These are phyloP conservation scores for Halocynthia aurantium DNA, from an alignment of 23 tunicate genomes.

Conservation along the genomic window DNA sequence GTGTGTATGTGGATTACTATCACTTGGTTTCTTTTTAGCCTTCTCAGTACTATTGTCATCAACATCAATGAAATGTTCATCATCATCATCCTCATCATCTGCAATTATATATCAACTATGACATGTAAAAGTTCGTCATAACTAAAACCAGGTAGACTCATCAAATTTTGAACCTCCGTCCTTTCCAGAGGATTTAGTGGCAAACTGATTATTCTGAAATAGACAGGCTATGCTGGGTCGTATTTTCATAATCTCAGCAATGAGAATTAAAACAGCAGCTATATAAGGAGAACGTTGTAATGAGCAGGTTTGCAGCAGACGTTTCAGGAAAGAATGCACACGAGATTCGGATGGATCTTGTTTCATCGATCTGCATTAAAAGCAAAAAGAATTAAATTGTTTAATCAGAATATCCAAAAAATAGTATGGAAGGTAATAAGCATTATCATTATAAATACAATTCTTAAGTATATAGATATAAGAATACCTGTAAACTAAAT, in stretches of 20 bases:
- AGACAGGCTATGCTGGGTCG: constrained; percentile 24
- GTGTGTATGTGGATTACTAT: too few relatives aligned
- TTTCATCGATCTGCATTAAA: constrained; percentile 50
- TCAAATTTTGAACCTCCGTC: background rate
- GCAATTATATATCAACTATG: background rate
- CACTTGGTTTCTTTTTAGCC: too few relatives aligned
- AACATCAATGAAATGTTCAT: constrained; percentile 75
- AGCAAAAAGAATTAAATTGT: background rate
- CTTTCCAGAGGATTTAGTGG: background rate
- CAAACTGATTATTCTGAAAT: too few relatives aligned
- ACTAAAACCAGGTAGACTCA: background rate
- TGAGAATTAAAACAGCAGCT: constrained; percentile 57
- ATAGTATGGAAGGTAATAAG: background rate
- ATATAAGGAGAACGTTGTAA: constrained; percentile 51
- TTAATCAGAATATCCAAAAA: background rate
- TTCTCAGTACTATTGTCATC: constrained; percentile 11
- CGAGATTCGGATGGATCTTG: constrained; percentile 61
- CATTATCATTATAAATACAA: background rate
- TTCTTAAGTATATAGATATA: background rate
- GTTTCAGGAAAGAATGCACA: constrained; percentile 53
- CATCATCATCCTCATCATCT: constrained; percentile 50
- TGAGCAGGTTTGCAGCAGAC: constrained; percentile 46
- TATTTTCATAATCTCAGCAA: constrained; percentile 26
- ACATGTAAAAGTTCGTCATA: background rate
- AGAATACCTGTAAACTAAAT: constrained; percentile 54